Base-by-base conservation (phyloP, 2,888 invertebrate species). In the Synanthedon formicaeformis region DNA sequence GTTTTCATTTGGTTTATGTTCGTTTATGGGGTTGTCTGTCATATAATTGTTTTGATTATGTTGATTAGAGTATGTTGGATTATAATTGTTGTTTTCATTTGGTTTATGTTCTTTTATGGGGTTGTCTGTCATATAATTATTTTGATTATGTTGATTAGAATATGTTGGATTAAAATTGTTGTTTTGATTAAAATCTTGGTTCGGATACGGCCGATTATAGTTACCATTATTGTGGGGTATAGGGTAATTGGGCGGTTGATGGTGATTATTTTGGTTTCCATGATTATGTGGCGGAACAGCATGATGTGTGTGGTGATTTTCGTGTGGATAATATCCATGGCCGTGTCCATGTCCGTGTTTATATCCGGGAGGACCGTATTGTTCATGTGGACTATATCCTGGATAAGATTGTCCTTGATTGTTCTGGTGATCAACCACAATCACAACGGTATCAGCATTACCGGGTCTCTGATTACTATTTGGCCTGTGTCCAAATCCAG, bases 361-460 rank as follows among this genome's bases (percentile, higher is more conserved):
- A 23, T 27, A 54, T 12, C 53, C 18, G 34, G 54, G 53, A 41
- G 49, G 53, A 4, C 50, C 50, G 18, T 56, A 13, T 45, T 54
- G 14, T 41, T 57, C 53, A 48, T 55, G 48, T 23, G 52, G 48
- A 40, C 51, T 48, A 45, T 57, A 50, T 16, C 45, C 53, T 49
- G 55, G 18, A 34, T 40, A n/a, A 18, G 27, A 11, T 40, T 50
- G 52, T 18, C 53, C 55, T 50, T 57, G 51, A 41, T 27, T 50
- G 40, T 51, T 40, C 6, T 41, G 50, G 8, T 54, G 51, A 50
- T 69, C 53, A 16, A 57, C 65, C 57, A 75, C 65, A 14, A 73
- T 62, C 12, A 75, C 64, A 10, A 73, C 65, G 27, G 75, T 59
- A 16, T 73, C 55, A 12, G 69, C 68, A 10, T 73, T 68, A 14